Evolutionary conservation across 1,140 invertebrate genomes (phyloP), one percentile per base, ranked within the genome.

Genomic region (Calliphora vicina): DNA sequence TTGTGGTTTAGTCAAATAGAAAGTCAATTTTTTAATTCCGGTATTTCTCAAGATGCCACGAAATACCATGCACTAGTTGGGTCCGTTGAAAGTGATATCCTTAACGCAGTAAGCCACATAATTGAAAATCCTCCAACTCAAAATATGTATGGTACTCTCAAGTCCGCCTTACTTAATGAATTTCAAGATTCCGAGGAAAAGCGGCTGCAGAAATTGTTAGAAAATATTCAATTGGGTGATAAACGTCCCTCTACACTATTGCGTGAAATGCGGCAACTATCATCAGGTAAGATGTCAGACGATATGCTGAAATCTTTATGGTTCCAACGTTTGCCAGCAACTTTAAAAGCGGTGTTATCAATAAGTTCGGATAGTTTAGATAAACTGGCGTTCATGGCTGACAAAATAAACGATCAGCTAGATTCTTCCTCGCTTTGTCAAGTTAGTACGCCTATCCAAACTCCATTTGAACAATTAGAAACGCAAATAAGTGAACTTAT

Each of bases 181-280:
- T 29, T 29, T 29, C 29, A 29, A 29, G 12, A 57, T 57, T 17
- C 13, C 27, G 61, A 73, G 29, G 26, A 82, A 25, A 20, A 20
- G 0, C 27, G 71, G 10, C 67, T 45, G 23, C 67, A 35, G 13
- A 26, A 23, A 57, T 20, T 81, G 43, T 57, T 81, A 2, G 10
- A 2, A 9, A 26, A 81, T 15, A 57, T 82, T 12, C 78, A 85
- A 6, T 57, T 86, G 2, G 86, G 84, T 4, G 83, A 85, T 45
- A 74, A 80, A 20, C 85, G 84, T 29, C 87, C 86, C 15, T 85
- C 85, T 20, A 80, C 86, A 20, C 74, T 87, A 0, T 84, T 86
- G 1, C 57, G 85, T 17, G 81, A 85, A 25, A 86, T 88, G 85
- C 67, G 76, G 71, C 42, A 74, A 0, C 45, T 86, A 1, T 84